These are phyloP conservation scores for Scarus forsteni DNA, from an alignment of 2,797 vertebrate species.

Conservation along the genomic window DNA sequence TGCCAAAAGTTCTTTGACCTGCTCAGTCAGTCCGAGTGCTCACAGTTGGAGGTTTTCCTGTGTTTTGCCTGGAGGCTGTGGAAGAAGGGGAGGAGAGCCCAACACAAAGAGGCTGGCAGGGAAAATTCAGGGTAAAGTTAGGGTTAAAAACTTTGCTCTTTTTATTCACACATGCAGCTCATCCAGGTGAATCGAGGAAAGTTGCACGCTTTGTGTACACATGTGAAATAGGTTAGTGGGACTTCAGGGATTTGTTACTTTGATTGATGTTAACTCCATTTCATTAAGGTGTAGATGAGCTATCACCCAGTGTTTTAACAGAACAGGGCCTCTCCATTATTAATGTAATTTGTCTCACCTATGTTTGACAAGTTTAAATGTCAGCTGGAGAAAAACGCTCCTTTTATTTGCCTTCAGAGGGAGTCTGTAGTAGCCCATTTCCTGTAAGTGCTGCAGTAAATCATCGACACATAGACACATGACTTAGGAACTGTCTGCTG, in stretches of 20 bases:
- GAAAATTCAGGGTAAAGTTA: too few species aligned
- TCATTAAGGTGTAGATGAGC: slow-evolving; percentile 22
- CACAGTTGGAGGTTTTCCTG: too few species aligned
- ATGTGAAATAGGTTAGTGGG: not conserved
- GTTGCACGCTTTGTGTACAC: too few species aligned
- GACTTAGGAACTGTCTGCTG: slow-evolving; percentile 11
- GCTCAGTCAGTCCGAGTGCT: too few species aligned
- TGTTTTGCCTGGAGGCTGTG: too few species aligned
- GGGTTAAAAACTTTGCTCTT: too few species aligned
- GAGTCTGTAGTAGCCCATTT: slow-evolving; percentile 26
- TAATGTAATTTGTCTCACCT: slow-evolving; percentile 44
- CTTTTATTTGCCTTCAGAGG: slow-evolving; percentile 10
- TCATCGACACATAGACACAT: slow-evolving; percentile 40
- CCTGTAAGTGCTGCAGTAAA: slow-evolving; percentile 40
- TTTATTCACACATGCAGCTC: too few species aligned
- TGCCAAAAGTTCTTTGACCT: too few species aligned
- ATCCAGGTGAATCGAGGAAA: too few species aligned
- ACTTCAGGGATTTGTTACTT: slow-evolving; percentile 30
- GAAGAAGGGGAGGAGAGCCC: too few species aligned
- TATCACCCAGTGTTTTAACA: slow-evolving; percentile 3
- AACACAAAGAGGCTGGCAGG: too few species aligned
- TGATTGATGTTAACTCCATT: slow-evolving; percentile 27
- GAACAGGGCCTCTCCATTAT: slow-evolving; percentile 16
- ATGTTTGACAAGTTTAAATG: slow-evolving; percentile 45
- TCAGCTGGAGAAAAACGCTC: slow-evolving; percentile 23